Percentiles rank a stretch among this genome's conserved stretches.
These are phyloP conservation scores for Sclerodermus sp. DNA, from an alignment of 2,888 invertebrate genomes.

Conservation along the genomic window DNA sequence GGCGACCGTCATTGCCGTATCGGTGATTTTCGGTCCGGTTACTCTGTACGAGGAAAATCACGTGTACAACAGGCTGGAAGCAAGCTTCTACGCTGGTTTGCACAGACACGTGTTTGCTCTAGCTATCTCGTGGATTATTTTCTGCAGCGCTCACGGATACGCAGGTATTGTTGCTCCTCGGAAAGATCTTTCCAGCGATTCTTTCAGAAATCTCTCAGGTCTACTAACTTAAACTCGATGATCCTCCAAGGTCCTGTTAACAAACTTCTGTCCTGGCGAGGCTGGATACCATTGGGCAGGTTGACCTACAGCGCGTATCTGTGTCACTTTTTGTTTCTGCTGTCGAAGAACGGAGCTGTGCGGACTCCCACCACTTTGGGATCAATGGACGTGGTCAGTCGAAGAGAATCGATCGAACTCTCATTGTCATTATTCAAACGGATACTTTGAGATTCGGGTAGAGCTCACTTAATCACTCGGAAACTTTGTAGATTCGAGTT, in stretches of 20 bases:
- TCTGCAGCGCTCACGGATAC: slow-evolving; percentile 68
- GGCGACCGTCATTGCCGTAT: slow-evolving; percentile 23
- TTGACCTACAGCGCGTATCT: slow-evolving; percentile 51
- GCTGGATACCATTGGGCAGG: slow-evolving; percentile 47
- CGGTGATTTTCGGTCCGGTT: slow-evolving; percentile 37
- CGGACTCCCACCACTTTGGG: slow-evolving; percentile 28
- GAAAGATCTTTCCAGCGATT: no score
- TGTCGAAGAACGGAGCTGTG: slow-evolving; percentile 36
- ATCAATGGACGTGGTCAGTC: neutral
- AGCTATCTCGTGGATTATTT: slow-evolving; percentile 50
- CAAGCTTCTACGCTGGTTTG: slow-evolving; percentile 49
- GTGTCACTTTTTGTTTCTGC: slow-evolving; percentile 46
- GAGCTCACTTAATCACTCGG: no score
- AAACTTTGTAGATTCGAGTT: slow-evolving; percentile 2
- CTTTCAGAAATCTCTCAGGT: no score
- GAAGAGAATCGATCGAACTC: no score
- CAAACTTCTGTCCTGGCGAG: slow-evolving; percentile 42
- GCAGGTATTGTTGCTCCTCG: slow-evolving; percentile 62
- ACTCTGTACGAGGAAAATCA: slow-evolving; percentile 41
- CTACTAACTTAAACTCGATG: neutral
- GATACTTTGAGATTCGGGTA: no score
- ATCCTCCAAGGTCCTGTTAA: slow-evolving; percentile 39
- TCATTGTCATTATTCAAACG: no score
- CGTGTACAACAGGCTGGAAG: slow-evolving; percentile 37
- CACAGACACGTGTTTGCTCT: slow-evolving; percentile 46